Percentiles rank a stretch among this genome's conserved stretches.
Evolutionary conservation across 2,113 vertebrate genomes (phyloP).

Genomic region (Seriola dumerili): DNA sequence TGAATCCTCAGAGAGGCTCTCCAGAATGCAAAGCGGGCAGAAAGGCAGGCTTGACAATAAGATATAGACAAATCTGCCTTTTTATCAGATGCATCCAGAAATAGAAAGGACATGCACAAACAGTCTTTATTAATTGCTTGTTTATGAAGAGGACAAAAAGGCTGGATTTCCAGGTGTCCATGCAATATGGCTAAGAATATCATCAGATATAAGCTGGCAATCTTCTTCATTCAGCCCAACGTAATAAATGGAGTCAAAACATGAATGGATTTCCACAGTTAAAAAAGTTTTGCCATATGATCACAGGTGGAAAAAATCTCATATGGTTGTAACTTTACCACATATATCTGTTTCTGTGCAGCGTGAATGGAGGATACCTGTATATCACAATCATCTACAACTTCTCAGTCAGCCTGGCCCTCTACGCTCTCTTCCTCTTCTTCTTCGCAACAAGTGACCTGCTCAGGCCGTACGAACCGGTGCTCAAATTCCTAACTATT

Average conservation of each 20-base stretch:
- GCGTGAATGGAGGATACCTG: constrained; percentile 92
- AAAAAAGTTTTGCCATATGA: background rate
- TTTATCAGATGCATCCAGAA: constrained; percentile 43
- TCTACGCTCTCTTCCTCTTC: constrained; percentile 96
- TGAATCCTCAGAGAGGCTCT: constrained; percentile 58
- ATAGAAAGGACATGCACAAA: constrained; percentile 1
- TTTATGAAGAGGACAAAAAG: constrained; percentile 5
- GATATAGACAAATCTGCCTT: constrained; percentile 40
- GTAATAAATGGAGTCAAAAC: background rate
- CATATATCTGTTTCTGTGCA: constrained; percentile 65
- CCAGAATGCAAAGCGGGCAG: constrained; percentile 46
- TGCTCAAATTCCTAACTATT: constrained; percentile 97
- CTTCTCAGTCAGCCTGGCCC: constrained; percentile 93
- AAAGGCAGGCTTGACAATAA: constrained; percentile 47
- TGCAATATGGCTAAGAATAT: background rate
- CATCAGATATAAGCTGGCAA: background rate
- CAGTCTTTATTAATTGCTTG: constrained; percentile 27
- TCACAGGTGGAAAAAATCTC: background rate
- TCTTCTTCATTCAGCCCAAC: background rate
- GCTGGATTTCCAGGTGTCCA: background rate
- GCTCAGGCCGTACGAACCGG: constrained; percentile 91
- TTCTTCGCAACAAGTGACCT: constrained; percentile 94
- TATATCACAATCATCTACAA: constrained; percentile 98
- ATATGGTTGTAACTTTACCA: background rate
- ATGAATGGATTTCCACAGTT: background rate